These are phyloP conservation scores for Sylvietta virens DNA, from an alignment of 2,113 vertebrate species.

Conservation along the genomic window DNA sequence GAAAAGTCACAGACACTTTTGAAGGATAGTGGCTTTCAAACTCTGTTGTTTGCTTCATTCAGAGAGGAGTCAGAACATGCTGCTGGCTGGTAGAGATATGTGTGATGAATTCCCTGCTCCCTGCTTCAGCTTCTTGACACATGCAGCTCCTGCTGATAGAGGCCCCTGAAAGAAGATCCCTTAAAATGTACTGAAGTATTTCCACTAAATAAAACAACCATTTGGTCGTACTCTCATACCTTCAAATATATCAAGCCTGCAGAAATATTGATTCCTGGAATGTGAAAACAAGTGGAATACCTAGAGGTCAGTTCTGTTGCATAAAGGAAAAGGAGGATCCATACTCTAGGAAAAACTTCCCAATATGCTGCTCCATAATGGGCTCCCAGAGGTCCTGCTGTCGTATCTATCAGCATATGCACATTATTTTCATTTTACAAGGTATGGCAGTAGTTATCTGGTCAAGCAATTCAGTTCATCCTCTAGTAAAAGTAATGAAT, in stretches of 20 bases:
- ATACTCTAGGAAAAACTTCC: background rate
- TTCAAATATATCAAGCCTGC: background rate
- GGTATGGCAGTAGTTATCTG: background rate
- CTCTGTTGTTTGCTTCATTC: background rate
- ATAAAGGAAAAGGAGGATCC: background rate
- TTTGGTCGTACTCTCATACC: background rate
- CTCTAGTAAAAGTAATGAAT: background rate
- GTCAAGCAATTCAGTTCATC: background rate
- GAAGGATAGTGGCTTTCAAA: background rate
- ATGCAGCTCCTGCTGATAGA: background rate
- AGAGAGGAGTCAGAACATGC: background rate
- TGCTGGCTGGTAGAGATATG: background rate
- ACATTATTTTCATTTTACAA: background rate
- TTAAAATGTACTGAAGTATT: background rate
- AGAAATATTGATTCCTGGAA: background rate
- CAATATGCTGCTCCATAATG: background rate
- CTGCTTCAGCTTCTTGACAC: background rate
- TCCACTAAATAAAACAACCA: background rate
- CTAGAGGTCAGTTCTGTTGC: background rate
- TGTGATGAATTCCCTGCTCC: background rate
- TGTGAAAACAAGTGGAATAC: background rate
- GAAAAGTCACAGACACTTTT: background rate
- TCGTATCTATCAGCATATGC: background rate
- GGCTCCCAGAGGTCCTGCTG: background rate
- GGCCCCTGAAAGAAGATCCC: background rate